Evolutionary conservation across 2,797 vertebrate genomes (phyloP).

Genomic region (Tragelaphus oryx): DNA sequence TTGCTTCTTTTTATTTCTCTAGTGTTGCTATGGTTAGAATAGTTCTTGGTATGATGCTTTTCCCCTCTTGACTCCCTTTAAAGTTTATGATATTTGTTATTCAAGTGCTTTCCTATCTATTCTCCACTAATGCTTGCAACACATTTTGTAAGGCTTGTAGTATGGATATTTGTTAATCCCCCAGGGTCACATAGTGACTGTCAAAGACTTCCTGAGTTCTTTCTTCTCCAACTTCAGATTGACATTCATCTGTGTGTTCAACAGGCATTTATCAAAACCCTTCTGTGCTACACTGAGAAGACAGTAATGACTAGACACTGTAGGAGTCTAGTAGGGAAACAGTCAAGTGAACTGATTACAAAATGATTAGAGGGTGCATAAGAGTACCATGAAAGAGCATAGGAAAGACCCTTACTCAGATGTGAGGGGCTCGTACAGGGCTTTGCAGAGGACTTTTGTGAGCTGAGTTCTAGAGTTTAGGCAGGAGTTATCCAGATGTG

Average conservation of each 20-base stretch:
- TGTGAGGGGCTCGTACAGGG: neutral
- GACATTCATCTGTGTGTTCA: neutral
- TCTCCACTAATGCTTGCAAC: neutral
- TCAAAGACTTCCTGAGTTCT: neutral
- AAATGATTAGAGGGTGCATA: neutral
- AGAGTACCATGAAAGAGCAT: neutral
- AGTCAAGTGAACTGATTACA: neutral
- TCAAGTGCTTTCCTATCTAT: neutral
- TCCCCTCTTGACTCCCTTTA: neutral
- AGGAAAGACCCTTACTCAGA: neutral
- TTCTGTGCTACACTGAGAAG: neutral
- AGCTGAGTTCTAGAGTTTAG: neutral
- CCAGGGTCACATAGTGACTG: neutral
- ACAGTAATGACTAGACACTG: neutral
- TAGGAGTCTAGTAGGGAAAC: neutral
- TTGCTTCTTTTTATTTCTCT: slow-evolving; percentile 22
- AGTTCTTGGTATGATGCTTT: neutral
- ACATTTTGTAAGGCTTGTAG: neutral
- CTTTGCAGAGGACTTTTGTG: neutral
- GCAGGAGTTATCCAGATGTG: neutral
- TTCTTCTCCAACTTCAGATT: neutral
- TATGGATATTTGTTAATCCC: neutral
- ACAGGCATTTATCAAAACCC: neutral
- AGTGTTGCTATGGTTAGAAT: neutral
- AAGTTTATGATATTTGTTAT: neutral